Conservation (phyloP, 2,113 vertebrate species). For the Cervus canadensis region DNA sequence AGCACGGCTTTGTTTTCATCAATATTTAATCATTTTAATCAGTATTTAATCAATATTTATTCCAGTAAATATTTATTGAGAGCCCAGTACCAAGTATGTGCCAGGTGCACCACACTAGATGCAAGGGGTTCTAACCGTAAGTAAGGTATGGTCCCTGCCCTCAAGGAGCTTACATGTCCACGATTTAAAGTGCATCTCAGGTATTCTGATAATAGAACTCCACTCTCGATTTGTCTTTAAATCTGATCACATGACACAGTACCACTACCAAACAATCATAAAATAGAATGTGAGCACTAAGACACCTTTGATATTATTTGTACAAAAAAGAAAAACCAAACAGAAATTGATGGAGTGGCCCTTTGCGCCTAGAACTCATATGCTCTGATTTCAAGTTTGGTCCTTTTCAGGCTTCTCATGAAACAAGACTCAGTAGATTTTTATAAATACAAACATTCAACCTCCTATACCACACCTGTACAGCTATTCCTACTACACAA, state of each 20-base stretch:
- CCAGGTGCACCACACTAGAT: neutral
- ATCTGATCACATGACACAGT: neutral
- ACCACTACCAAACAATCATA: neutral
- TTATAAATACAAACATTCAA: neutral
- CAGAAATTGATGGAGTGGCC: neutral
- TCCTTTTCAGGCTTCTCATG: neutral
- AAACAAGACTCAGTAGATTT: neutral
- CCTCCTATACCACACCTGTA: neutral
- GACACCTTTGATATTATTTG: neutral
- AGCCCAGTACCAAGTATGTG: neutral
- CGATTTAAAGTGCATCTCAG: constrained; percentile 52
- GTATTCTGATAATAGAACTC: neutral
- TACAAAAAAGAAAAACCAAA: neutral
- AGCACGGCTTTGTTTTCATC: neutral
- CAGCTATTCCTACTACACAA: neutral
- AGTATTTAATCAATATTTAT: neutral
- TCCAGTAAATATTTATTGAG: constrained; percentile 26
- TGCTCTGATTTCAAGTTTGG: neutral
- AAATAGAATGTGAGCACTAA: neutral
- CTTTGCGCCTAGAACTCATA: neutral
- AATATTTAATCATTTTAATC: neutral
- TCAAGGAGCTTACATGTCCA: neutral
- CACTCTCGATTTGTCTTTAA: neutral
- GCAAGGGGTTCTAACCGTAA: neutral
- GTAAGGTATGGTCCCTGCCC: neutral